Evolutionary conservation across 2,113 vertebrate species (phyloP).

Genomic region (Ploceus nigricollis): DNA sequence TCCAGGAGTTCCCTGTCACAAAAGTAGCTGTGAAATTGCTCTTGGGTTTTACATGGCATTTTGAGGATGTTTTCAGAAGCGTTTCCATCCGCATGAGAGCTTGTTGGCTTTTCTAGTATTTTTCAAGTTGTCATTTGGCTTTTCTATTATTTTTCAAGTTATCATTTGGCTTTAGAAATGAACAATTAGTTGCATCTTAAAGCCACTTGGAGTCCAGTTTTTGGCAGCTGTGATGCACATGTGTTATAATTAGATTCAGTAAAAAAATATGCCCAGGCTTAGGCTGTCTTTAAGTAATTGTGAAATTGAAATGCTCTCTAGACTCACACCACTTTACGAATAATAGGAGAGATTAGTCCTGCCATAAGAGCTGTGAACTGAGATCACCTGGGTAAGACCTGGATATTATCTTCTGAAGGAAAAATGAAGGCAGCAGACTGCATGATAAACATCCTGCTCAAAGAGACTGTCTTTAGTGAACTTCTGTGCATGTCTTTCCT

Average conservation of each 20-base stretch:
- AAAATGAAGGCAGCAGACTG: background rate
- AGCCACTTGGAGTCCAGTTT: conserved; percentile 18
- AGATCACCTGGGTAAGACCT: background rate
- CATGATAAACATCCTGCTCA: background rate
- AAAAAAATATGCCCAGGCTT: background rate
- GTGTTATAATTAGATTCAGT: conserved; percentile 17
- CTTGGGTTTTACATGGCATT: background rate
- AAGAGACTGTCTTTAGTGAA: background rate
- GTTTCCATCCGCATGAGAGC: background rate
- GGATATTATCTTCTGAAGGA: background rate
- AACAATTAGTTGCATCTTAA: background rate
- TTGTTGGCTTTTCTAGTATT: background rate
- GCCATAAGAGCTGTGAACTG: background rate
- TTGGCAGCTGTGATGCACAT: conserved; percentile 28
- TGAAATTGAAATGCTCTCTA: background rate
- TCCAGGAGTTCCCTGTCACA: background rate
- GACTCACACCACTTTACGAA: background rate
- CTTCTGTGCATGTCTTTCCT: background rate
- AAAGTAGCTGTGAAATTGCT: conserved; percentile 44
- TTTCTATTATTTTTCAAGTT: background rate
- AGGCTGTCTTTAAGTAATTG: background rate
- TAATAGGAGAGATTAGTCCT: background rate
- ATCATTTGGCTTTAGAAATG: conserved; percentile 5
- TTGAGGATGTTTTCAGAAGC: conserved; percentile 35
- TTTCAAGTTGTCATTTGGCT: conserved; percentile 10